Conservation (phyloP, 2,797 vertebrate species). For the Peromyscus nudipes region DNA sequence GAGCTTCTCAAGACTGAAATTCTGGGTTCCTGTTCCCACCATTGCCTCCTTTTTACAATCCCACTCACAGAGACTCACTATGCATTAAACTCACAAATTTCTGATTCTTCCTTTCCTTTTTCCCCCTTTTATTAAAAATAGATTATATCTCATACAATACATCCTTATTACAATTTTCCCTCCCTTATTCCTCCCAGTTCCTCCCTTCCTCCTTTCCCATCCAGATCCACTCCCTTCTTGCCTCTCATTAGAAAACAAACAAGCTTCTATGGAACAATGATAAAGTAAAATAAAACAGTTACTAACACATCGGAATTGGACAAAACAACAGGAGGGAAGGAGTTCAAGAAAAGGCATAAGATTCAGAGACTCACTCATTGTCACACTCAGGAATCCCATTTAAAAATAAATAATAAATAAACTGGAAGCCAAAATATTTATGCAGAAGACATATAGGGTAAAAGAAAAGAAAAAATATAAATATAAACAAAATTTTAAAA, state of each 20-base stretch:
- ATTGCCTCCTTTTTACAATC: not conserved
- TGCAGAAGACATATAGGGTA: not conserved
- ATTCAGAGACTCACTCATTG: not conserved
- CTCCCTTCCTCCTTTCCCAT: not conserved
- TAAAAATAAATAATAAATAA: too few relatives aligned
- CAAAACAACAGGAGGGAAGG: not conserved
- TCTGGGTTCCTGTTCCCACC: not conserved
- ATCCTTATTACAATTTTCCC: not conserved
- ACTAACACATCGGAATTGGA: not conserved
- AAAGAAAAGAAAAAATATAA: not conserved
- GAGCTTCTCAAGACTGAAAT: not conserved
- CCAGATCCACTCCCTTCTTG: not conserved
- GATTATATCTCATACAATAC: not conserved
- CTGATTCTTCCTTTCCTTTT: not conserved
- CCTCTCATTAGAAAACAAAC: not conserved
- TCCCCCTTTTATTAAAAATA: not conserved
- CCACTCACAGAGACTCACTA: not conserved
- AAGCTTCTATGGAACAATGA: not conserved
- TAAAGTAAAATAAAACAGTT: not conserved
- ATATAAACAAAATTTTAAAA: not conserved
- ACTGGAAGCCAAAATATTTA: not conserved
- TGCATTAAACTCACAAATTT: not conserved
- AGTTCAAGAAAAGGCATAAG: not conserved
- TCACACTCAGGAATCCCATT: too few relatives aligned
- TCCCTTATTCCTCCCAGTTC: not conserved